These are phyloP conservation scores for Heteropelma amictum DNA, from an alignment of 2,888 invertebrate species.

Conservation along the genomic window DNA sequence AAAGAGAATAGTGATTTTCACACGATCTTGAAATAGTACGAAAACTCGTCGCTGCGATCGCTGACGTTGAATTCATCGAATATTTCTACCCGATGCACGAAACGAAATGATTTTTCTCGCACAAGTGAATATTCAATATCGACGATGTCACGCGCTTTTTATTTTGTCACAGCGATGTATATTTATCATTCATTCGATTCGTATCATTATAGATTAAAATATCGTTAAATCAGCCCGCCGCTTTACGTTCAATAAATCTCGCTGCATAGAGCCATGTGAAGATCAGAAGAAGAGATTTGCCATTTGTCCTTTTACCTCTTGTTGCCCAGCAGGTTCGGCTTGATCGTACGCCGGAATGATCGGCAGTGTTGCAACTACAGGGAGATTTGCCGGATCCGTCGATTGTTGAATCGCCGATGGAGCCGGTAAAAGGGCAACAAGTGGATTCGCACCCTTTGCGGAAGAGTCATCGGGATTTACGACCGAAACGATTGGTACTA, in stretches of 20 bases:
- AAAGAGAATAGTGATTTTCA: too few species aligned
- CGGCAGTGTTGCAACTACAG: constrained; percentile 29
- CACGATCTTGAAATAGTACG: too few species aligned
- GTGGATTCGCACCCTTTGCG: constrained; percentile 14
- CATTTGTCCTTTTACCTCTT: constrained; percentile 48
- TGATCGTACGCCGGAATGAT: constrained; percentile 21
- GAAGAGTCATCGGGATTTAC: constrained; percentile 17
- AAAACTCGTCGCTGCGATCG: too few species aligned
- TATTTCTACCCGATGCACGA: too few species aligned
- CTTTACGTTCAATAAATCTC: not conserved
- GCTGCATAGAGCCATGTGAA: not conserved
- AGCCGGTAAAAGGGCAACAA: constrained; percentile 45
- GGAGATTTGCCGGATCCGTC: constrained; percentile 5
- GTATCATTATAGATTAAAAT: too few species aligned
- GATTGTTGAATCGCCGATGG: constrained; percentile 5
- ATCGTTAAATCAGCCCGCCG: not conserved
- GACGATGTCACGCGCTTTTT: too few species aligned
- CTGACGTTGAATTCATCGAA: too few species aligned
- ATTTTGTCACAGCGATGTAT: too few species aligned
- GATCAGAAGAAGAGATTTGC: not conserved
- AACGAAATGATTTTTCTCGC: too few species aligned
- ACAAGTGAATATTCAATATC: too few species aligned
- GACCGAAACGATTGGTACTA: constrained; percentile 44
- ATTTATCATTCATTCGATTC: too few species aligned
- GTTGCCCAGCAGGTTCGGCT: not conserved